Base-by-base conservation (phyloP, 2,113 vertebrate genomes). In the Melanerpes formicivorus region DNA sequence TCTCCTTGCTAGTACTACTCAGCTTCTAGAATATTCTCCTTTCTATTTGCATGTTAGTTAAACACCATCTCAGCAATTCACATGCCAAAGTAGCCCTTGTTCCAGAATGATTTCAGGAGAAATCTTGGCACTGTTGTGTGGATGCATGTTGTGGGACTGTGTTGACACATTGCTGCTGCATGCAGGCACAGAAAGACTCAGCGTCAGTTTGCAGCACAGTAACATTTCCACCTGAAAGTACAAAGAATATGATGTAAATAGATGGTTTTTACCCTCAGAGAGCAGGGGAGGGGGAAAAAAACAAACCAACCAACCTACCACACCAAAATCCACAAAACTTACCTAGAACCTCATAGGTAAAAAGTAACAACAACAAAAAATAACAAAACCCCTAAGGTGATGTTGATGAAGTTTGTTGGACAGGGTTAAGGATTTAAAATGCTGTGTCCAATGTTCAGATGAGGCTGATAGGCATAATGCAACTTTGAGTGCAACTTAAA, bases 41-140 rank as follows among this genome's bases (percentile, higher is more conserved):
- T 94, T 95, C 82, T 97, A 70, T 93, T 87, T 94, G 87, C 92
- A 69, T 91, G 80, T 95, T 96, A 88, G 83, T 90, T 96, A 93
- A 97, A 91, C 87, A 83, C 77, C 15, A 22, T 72, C 62, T 92
- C 67, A 90, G 92, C 91, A 90, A 87, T 93, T 94, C 93, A 88
- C 82, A 92, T 94, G 90, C 82, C 67, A 84, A 84, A 94, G 76
- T 4, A 50, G 66, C 58, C 59, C 50, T 67, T 90, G 64, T 73
- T 87, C 62, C 84, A 96, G 80, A 82, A 40, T 44, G 34, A 58
- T 95, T 90, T 60, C 62, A 64, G 74, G 55, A 92, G 65, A 55
- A 70, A 59, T 95, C 79, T 18, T 5, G 1, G 34, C 7, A 0
- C 27, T n/a, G 59, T 50, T 80, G 66, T 18, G 56, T 52, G 30